Percentiles rank a stretch among this genome's conserved stretches.
Conservation (phyloP, 1,140 invertebrate species). For the Conus ventricosus region DNA sequence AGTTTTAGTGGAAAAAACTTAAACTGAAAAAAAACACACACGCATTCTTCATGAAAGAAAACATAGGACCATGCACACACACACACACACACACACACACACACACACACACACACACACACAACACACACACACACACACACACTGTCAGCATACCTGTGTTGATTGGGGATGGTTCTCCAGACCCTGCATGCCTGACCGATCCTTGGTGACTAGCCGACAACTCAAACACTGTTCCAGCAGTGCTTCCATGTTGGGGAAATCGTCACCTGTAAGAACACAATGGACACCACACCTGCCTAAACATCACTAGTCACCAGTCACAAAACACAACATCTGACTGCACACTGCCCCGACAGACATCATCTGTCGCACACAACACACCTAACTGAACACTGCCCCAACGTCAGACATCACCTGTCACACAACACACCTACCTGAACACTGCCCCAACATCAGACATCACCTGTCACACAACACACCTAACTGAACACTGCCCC, state of each 20-base stretch:
- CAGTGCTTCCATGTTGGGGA: conserved; percentile 48
- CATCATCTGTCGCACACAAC: too few relatives aligned
- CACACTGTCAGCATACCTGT: neutral
- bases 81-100: conserved; percentile 7
- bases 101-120: neutral
- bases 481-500: too few relatives aligned
- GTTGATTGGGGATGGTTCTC: conserved; percentile 6
- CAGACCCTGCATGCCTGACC: neutral
- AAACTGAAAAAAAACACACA: too few relatives aligned
- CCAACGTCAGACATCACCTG: too few relatives aligned
- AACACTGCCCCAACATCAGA: too few relatives aligned
- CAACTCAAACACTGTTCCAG: conserved; percentile 51
- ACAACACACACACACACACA: conserved; percentile 5
- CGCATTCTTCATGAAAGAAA: neutral
- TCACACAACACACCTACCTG: too few relatives aligned
- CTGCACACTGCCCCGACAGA: too few relatives aligned
- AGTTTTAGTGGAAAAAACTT: too few relatives aligned
- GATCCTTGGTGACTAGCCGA: neutral
- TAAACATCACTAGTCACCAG: too few relatives aligned
- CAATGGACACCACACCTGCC: neutral
- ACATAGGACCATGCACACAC: neutral
- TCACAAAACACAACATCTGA: too few relatives aligned
- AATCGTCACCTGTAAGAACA: conserved; percentile 50
- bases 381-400: too few relatives aligned
- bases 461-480: too few relatives aligned